Percentiles rank a stretch among this genome's conserved stretches.
Conservation (phyloP, 2,888 invertebrate species). For the Apamea sordens region DNA sequence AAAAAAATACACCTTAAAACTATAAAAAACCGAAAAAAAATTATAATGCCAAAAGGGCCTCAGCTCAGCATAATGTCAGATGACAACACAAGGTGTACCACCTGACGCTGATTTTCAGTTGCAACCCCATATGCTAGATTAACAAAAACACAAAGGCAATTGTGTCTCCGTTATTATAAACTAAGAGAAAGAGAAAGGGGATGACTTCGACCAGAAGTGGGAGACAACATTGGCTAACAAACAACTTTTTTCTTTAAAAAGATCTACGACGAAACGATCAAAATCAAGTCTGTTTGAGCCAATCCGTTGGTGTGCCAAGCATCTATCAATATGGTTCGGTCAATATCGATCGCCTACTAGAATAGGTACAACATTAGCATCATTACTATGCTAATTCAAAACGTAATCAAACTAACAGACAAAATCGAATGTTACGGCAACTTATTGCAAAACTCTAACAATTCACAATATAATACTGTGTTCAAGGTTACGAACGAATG, state of each 20-base stretch:
- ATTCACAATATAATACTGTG: constrained; percentile 40
- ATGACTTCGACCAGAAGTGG: neutral
- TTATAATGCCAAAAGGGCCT: too few species aligned
- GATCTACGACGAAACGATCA: neutral
- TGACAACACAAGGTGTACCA: too few species aligned
- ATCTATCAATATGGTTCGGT: neutral
- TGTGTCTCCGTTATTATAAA: too few species aligned
- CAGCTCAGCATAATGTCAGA: too few species aligned
- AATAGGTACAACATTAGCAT: constrained; percentile 8
- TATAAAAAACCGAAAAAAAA: too few species aligned
- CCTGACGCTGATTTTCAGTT: too few species aligned
- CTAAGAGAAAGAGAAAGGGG: neutral
- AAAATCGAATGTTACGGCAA: constrained; percentile 37
- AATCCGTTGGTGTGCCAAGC: neutral
- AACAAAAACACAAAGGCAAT: too few species aligned
- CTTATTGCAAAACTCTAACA: constrained; percentile 53
- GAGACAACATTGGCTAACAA: neutral
- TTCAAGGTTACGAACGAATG: constrained; percentile 52
- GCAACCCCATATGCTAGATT: too few species aligned
- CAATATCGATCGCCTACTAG: constrained; percentile 1
- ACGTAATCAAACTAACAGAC: constrained; percentile 16
- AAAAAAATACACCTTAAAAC: too few species aligned
- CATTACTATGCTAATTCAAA: constrained; percentile 3
- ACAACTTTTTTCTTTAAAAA: neutral
- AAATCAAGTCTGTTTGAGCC: neutral